Evolutionary conservation across 2,797 vertebrate species (phyloP), one percentile per base, ranked within the genome.

Genomic region (Knipowitschia caucasica): DNA sequence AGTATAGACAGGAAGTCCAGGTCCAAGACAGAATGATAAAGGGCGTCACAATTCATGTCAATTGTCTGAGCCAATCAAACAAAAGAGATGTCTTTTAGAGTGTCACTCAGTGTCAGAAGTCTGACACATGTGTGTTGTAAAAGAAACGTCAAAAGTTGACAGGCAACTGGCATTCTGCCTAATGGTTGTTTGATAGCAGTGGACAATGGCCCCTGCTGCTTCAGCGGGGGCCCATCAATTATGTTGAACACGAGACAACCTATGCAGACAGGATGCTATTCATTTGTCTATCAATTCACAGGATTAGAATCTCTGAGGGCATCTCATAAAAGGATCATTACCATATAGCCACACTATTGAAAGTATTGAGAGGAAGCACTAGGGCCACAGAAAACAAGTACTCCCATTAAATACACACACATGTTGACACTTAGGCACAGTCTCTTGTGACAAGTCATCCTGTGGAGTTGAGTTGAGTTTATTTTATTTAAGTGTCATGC

Each of bases 171-270:
- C 83, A 2, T 9, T n/a, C 7, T 1, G 82, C 82, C 84, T 89
- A 89, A 89, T 81, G 87, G 69, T 64, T 72, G 77, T 89, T 89
- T 86, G 77, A 89, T 85, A 73, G 85, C 62, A 10, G 36, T 21
- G 56, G 49, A 85, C 77, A 87, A 89, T 70, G 55, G 53, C 43
- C 45, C 45, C 62, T 67, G 72, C 57, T 56, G 72, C 69, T 77
- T 78, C 62, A 84, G 82, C 77, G 67, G 82, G 83, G 69, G 70
- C 63, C 78, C 59, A 71, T 38, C 31, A 64, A 69, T 67, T 64
- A 77, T 76, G 71, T 79, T 75, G 35, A 83, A 78, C 81, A 82
- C 27, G 46, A 75, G 68, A 75, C 59, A 49, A 71, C 57, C 64
- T 58, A 70, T 59, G 50, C 62, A 69, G 60, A 80, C 67, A 69